These are phyloP conservation scores for Spisula subtruncata DNA, from an alignment of 2,888 invertebrate genomes.

Conservation along the genomic window DNA sequence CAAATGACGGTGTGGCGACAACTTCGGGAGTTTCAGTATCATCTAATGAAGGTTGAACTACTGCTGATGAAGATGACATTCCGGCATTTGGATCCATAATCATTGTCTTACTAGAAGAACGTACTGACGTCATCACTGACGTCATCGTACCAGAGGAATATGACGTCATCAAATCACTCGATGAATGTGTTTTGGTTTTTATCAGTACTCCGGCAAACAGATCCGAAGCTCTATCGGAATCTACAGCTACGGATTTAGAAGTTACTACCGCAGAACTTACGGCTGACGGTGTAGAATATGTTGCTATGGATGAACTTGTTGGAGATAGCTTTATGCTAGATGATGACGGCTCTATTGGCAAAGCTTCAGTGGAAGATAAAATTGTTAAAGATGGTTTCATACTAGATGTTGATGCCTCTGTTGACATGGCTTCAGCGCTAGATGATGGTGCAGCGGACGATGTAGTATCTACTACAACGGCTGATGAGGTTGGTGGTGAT, in stretches of 20 bases:
- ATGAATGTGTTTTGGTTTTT: not conserved
- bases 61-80: not conserved
- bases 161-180: not conserved
- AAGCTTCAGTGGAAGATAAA: not conserved
- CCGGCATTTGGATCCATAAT: not conserved
- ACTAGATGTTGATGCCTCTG: not conserved
- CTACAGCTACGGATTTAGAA: not conserved
- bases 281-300: not conserved
- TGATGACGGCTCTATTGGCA: not conserved
- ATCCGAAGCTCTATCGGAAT: not conserved
- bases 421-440: not conserved
- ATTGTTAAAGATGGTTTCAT: not conserved
- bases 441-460: not conserved
- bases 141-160: not conserved
- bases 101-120: not conserved
- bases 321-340: not conserved
- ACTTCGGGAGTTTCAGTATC: not conserved
- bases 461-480: not conserved
- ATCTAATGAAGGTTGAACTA: not conserved
- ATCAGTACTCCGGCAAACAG: conserved; percentile 12
- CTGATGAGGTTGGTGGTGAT: not conserved
- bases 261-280: not conserved
- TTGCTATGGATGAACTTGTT: not conserved
- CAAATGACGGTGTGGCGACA: not conserved
- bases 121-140: not conserved